These are phyloP conservation scores for Toxonevra muliebris DNA, from an alignment of 2,888 invertebrate species.

Conservation along the genomic window DNA sequence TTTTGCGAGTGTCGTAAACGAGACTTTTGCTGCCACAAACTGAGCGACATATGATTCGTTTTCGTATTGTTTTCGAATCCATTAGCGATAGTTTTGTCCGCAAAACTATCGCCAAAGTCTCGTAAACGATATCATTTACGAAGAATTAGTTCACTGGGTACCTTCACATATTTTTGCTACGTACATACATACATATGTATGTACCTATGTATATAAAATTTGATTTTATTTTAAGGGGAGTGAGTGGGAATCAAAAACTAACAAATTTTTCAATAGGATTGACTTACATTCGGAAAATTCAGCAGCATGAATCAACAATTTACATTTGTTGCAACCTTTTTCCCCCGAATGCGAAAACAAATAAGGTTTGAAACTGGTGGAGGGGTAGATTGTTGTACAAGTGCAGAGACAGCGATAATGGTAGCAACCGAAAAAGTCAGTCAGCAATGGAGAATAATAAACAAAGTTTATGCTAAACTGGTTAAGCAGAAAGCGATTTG, in stretches of 20 bases:
- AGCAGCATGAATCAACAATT: constrained; percentile 26
- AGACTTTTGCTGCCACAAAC: no score
- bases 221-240: neutral
- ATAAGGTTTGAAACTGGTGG: neutral
- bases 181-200: no score
- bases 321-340: constrained; percentile 13
- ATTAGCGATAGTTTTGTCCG: no score
- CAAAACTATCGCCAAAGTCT: no score
- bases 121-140: no score
- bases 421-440: neutral
- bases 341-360: neutral
- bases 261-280: neutral
- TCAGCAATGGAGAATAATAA: constrained; percentile 9
- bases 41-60: no score
- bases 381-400: neutral
- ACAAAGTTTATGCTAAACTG: constrained; percentile 22
- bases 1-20: no score
- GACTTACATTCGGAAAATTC: neutral
- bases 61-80: no score
- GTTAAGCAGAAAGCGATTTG: constrained; percentile 5
- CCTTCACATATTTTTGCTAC: no score
- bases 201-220: no score
- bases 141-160: no score
- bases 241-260: neutral
- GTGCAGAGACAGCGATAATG: neutral